Evolutionary conservation across 2,113 vertebrate genomes (phyloP).

Genomic region (Mystacornis crossleyi): DNA sequence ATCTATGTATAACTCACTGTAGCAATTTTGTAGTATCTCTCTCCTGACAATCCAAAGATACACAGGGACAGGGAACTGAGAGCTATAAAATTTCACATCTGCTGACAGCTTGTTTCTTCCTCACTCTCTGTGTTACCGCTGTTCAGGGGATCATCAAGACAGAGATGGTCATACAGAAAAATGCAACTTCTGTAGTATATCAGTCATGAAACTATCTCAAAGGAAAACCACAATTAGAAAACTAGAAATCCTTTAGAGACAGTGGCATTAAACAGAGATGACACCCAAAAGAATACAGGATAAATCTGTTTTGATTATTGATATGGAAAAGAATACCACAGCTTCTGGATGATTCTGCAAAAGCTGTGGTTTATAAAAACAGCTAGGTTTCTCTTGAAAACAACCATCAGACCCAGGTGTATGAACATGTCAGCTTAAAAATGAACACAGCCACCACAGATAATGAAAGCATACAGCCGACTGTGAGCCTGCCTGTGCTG

Average conservation of each 20-base stretch:
- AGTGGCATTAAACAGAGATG: not conserved
- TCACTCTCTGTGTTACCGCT: not conserved
- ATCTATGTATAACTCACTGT: not conserved
- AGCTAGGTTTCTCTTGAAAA: not conserved
- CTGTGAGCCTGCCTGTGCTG: not conserved
- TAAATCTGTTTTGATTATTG: not conserved
- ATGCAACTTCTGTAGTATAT: not conserved
- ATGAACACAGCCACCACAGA: not conserved
- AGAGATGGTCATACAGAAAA: not conserved
- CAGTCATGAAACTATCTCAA: not conserved
- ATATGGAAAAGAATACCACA: not conserved
- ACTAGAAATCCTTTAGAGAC: not conserved
- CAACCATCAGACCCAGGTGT: not conserved
- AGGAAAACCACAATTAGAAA: not conserved
- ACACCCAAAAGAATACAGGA: not conserved
- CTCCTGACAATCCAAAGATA: not conserved
- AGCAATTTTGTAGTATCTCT: not conserved
- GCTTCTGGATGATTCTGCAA: not conserved
- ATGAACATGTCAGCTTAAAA: not conserved
- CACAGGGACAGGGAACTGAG: not conserved
- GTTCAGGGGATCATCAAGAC: not conserved
- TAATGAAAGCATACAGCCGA: not conserved
- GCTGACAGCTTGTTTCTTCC: constrained; percentile 20
- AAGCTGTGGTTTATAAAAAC: not conserved
- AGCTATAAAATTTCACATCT: not conserved